Evolutionary conservation across 1,140 invertebrate species (phyloP).

Genomic region (Drosophila pandora): DNA sequence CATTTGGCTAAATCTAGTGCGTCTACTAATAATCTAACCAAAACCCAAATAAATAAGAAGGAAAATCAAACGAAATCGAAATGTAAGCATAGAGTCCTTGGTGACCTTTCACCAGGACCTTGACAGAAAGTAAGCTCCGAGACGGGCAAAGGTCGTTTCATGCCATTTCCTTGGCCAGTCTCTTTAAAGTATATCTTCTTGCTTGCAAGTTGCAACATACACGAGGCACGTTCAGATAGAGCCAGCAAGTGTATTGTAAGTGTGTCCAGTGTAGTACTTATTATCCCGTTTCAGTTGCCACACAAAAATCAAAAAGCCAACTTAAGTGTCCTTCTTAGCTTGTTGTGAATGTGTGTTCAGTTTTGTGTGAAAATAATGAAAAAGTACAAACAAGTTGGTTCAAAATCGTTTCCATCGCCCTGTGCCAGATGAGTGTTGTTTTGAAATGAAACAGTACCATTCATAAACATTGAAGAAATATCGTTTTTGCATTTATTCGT

Average conservation of each 20-base stretch:
- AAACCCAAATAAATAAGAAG: conserved; percentile 31
- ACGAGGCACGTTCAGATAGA: conserved; percentile 52
- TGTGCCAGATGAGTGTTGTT: conserved; percentile 35
- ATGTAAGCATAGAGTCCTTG: conserved; percentile 23
- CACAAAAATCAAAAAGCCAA: conserved; percentile 28
- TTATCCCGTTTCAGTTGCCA: conserved; percentile 54
- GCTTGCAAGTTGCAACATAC: conserved; percentile 49
- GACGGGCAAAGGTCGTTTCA: not conserved
- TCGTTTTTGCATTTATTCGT: conserved; percentile 33
- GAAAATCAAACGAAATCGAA: conserved; percentile 41
- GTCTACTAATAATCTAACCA: conserved; percentile 57
- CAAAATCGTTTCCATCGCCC: conserved; percentile 42
- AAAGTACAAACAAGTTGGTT: not conserved
- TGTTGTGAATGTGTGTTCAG: conserved; percentile 16
- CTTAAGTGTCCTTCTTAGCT: conserved; percentile 10
- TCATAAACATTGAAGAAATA: conserved; percentile 1
- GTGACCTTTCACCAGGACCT: conserved; percentile 28
- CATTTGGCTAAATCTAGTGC: conserved; percentile 46
- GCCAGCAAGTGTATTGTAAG: conserved; percentile 54
- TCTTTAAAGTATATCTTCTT: not conserved
- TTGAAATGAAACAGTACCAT: conserved; percentile 3
- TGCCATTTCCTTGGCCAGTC: conserved; percentile 1
- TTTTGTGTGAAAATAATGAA: conserved; percentile 7
- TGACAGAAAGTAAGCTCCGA: conserved; percentile 34
- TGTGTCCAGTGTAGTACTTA: conserved; percentile 9